Conservation (phyloP, 1,140 invertebrate genomes). For the Vanessa atalanta region DNA sequence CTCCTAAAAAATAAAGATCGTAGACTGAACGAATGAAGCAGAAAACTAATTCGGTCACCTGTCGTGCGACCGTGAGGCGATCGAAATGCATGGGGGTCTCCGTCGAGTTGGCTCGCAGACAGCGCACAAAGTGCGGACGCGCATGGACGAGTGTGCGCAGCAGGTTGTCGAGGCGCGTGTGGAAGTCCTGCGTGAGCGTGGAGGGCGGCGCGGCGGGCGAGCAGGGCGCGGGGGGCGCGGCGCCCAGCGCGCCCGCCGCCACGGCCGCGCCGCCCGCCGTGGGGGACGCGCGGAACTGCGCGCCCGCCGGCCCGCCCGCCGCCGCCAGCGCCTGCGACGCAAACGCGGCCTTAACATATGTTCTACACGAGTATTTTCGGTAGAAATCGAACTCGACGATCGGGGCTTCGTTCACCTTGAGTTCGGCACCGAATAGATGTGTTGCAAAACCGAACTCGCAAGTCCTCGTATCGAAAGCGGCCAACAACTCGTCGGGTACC, state of each 20-base stretch:
- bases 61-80: conserved; percentile 86
- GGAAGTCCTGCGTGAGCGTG: conserved; percentile 96
- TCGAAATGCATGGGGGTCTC: conserved; percentile 91
- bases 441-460: conserved; percentile 98
- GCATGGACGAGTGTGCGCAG: conserved; percentile 95
- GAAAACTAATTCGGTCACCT: conserved; percentile 42
- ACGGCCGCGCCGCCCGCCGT: conserved; percentile 93
- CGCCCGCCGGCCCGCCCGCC: conserved; percentile 89
- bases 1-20: background rate
- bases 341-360: no score
- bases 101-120: conserved; percentile 91
- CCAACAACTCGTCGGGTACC: conserved; percentile 94
- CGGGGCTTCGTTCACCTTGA: conserved; percentile 81
- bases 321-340: conserved; percentile 85
- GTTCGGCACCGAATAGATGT: conserved; percentile 94
- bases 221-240: conserved; percentile 92
- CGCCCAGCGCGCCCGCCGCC: conserved; percentile 88
- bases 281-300: conserved; percentile 94
- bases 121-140: conserved; percentile 95
- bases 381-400: no score
- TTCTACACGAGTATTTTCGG: background rate
- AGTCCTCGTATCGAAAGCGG: conserved; percentile 94
- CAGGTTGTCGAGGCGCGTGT: conserved; percentile 95
- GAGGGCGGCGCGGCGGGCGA: conserved; percentile 92
- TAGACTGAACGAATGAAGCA: background rate